Percentiles rank a stretch among this genome's conserved stretches.
phyloP scores from a whole-genome alignment of 2,888 invertebrate genomes.

The Spisula solida region DNA sequence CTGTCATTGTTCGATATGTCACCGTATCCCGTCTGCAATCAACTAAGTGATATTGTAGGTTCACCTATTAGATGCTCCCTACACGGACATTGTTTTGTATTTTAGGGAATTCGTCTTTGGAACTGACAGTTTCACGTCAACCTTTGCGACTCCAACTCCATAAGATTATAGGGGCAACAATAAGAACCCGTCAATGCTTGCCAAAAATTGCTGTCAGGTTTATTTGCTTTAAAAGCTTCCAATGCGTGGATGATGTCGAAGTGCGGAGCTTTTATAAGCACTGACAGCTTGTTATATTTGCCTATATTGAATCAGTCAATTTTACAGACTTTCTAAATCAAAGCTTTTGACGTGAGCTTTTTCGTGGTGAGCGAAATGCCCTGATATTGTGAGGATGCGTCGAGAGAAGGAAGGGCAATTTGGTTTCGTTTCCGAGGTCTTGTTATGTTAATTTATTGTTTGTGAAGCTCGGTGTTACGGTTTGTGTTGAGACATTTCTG shows the following conservation, averaged over 20 bases:
- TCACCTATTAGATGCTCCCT: conserved; percentile 62
- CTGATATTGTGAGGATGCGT: not conserved
- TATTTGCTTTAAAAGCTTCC: conserved; percentile 69
- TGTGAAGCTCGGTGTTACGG: too few species aligned
- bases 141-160: conserved; percentile 53
- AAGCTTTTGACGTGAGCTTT: conserved; percentile 1
- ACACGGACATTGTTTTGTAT: conserved; percentile 57
- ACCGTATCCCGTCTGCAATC: conserved; percentile 42
- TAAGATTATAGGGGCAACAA: conserved; percentile 60
- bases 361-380: conserved; percentile 3
- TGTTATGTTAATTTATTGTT: not conserved
- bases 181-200: conserved; percentile 58
- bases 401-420: not conserved
- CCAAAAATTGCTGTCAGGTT: conserved; percentile 67
- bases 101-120: conserved; percentile 35
- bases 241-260: conserved; percentile 47
- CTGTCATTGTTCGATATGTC: conserved; percentile 39
- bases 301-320: conserved; percentile 41
- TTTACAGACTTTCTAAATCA: conserved; percentile 15
- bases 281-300: conserved; percentile 54
- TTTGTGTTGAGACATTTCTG: too few species aligned
- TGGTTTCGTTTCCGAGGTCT: not conserved
- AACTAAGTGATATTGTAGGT: conserved; percentile 60
- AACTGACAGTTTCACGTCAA: conserved; percentile 61
- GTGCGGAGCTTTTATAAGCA: conserved; percentile 30